Base-by-base conservation (phyloP, 1,140 invertebrate species). In the Pachypsylla venusta region DNA sequence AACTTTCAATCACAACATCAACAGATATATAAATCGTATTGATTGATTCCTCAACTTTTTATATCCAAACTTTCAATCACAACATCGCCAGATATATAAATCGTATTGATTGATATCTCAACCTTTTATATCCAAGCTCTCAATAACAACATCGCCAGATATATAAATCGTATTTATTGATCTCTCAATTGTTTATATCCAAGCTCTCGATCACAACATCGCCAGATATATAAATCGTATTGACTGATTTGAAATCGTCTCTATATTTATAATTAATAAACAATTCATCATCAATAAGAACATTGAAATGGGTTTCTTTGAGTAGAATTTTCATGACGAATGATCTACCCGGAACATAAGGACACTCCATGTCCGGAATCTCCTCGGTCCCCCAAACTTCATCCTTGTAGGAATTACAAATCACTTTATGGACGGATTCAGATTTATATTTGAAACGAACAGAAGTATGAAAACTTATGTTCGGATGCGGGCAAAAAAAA, bases 31-130 rank as follows among this genome's bases (percentile, higher is more conserved):
- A 48, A 48, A 48, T 48, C 42, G 42, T 48, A 48, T 48, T 48
- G 42, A 48, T 48, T n/a, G n/a, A n/a, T n/a, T n/a, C n/a, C n/a
- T 48, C 42, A 48, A 48, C 22, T 48, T n/a, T 48, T 48, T 4
- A 48, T n/a, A 5, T 48, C n/a, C 7, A 48, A 7, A 48, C 42
- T 48, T 22, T 48, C n/a, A 19, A 48, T 48, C n/a, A 19, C 16
- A n/a, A 48, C 42, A 19, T 48, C 42, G n/a, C 42, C 42, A 4
- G 42, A 48, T 19, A 48, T 48, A 19, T 48, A 48, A 48, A 48
- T 48, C 42, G 42, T 48, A 48, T 48, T 48, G 42, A 48, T 48
- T n/a, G n/a, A n/a, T n/a, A n/a, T n/a, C n/a, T 48, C 42, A 48
- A 48, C 22, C 22, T n/a, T 48, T 48, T 4, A 48, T n/a, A 5